Conservation (phyloP, 2,113 vertebrate genomes). For the Anarrhichthys ocellatus region DNA sequence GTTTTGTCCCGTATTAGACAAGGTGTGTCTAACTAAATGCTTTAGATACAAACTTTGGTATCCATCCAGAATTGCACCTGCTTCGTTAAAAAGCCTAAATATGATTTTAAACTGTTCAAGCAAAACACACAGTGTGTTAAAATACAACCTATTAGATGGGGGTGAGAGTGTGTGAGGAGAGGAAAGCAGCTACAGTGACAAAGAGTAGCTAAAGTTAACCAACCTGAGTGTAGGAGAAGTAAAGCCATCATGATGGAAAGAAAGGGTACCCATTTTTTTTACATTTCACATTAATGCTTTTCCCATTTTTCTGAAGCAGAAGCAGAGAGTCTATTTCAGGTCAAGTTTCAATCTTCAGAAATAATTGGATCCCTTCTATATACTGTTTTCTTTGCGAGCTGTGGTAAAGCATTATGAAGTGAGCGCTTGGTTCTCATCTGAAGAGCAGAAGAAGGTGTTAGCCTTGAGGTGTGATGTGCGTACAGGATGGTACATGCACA, state of each 20-base stretch:
- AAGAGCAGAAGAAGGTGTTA: conserved; percentile 51
- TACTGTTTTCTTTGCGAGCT: conserved; percentile 50
- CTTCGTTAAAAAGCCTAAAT: not conserved
- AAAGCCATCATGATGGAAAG: not conserved
- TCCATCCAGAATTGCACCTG: not conserved
- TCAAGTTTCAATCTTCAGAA: conserved; percentile 58
- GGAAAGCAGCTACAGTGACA: not conserved
- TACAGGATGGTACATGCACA: conserved; percentile 5
- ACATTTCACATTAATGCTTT: not conserved
- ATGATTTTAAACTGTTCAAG: not conserved
- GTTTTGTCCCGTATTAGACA: not conserved
- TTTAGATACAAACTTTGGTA: not conserved
- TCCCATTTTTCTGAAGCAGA: not conserved
- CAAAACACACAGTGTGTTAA: not conserved
- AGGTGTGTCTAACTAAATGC: not conserved
- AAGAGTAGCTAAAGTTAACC: not conserved
- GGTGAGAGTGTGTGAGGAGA: too few relatives aligned
- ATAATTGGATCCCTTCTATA: conserved; percentile 66
- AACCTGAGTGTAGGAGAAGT: not conserved
- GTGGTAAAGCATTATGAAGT: conserved; percentile 34
- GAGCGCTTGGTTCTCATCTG: conserved; percentile 55
- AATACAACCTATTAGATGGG: not conserved
- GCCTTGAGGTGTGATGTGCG: conserved; percentile 59
- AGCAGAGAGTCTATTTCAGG: conserved; percentile 49
- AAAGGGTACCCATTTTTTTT: too few relatives aligned